phyloP scores from a whole-genome alignment of 2,797 vertebrate species.

The Oreochromis grahami region DNA sequence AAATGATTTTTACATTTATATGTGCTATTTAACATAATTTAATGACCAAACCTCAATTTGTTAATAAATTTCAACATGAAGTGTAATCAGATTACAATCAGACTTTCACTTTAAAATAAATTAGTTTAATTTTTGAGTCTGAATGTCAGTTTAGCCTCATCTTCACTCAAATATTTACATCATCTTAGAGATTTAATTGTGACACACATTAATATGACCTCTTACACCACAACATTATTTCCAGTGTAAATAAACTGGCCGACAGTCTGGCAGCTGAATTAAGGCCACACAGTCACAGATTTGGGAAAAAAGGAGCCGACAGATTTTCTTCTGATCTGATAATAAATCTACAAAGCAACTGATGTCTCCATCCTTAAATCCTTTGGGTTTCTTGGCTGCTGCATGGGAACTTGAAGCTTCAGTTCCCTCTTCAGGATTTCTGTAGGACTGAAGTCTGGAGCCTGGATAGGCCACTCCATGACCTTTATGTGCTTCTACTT shows the following conservation, averaged over 20 bases:
- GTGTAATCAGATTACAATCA: background rate
- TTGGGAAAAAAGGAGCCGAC: accelerated
- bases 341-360: background rate
- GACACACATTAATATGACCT: background rate
- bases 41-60: background rate
- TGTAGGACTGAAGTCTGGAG: background rate
- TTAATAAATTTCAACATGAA: accelerated
- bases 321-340: background rate
- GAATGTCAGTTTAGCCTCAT: background rate
- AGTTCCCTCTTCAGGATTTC: background rate
- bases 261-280: background rate
- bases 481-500: accelerated
- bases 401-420: background rate
- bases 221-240: background rate
- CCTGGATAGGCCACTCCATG: accelerated
- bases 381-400: background rate
- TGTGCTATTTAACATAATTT: background rate
- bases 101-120: background rate
- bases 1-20: background rate
- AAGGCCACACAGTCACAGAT: accelerated
- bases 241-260: background rate
- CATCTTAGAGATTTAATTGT: background rate
- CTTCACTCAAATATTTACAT: background rate
- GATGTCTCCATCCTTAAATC: background rate
- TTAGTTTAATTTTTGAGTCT: accelerated